phyloP scores from a whole-genome alignment of 2,797 vertebrate species.

The Tadarida brasiliensis region DNA sequence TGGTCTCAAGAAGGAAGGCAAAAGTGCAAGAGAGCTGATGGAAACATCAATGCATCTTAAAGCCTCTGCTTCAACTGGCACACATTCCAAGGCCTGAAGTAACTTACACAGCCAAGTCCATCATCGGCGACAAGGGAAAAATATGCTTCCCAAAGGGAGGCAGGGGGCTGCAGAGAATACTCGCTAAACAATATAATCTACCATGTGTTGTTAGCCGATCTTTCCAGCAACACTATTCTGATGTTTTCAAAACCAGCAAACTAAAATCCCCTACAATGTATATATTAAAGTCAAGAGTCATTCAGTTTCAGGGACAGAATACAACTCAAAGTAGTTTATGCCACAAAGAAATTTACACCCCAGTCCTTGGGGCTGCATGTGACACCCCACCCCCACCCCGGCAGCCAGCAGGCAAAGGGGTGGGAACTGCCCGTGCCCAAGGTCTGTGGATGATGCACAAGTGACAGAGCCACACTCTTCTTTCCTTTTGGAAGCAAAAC shows the following conservation, averaged over 20 bases:
- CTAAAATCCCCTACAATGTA: background rate
- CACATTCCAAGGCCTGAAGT: background rate
- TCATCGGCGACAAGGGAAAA: background rate
- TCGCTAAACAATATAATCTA: background rate
- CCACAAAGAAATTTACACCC: background rate
- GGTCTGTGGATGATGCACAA: background rate
- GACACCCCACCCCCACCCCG: background rate
- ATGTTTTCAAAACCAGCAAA: conserved; percentile 18
- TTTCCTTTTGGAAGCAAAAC: background rate
- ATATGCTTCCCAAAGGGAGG: background rate
- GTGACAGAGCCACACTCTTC: background rate
- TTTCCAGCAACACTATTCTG: background rate
- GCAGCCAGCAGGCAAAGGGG: background rate
- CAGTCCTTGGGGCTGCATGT: background rate
- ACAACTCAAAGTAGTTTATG: background rate
- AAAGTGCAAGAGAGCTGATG: background rate
- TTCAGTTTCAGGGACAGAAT: background rate
- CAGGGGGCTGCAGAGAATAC: background rate
- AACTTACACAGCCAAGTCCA: background rate
- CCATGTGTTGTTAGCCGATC: background rate
- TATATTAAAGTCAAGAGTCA: background rate
- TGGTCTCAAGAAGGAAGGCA: background rate
- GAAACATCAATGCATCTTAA: background rate
- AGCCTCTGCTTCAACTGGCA: background rate
- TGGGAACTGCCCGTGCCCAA: background rate